A percentile compares a stretch with the other conserved stretches of the same genome.
Conservation (phyloP, 2,888 invertebrate species). For the Tinea semifulvella region DNA sequence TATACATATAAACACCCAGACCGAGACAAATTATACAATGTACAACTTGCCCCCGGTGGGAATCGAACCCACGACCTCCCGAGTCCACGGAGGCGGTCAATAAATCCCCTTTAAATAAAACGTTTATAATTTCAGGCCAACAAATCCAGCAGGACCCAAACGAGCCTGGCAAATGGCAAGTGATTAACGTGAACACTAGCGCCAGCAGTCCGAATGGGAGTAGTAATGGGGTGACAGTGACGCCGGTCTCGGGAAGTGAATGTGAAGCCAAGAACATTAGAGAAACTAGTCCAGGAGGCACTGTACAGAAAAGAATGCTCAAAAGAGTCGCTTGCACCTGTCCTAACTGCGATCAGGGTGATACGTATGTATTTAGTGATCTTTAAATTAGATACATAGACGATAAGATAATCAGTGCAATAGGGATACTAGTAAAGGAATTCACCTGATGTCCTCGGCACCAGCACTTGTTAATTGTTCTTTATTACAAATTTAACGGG, state of each 20-base stretch:
- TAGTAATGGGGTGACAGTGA: slow-evolving; percentile 20
- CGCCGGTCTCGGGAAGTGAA: slow-evolving; percentile 31
- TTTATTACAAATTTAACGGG: too few species aligned
- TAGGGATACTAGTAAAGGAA: too few species aligned
- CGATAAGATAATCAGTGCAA: too few species aligned
- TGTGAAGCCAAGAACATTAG: slow-evolving; percentile 37
- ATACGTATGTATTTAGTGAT: slow-evolving; percentile 32
- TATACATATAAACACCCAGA: too few species aligned
- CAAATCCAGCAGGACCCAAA: slow-evolving; percentile 84
- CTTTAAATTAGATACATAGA: too few species aligned
- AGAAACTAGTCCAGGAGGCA: slow-evolving; percentile 31
- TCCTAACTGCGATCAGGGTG: slow-evolving; percentile 94
- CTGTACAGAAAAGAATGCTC: slow-evolving; percentile 57
- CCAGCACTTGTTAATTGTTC: too few species aligned
- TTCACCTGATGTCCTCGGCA: too few species aligned
- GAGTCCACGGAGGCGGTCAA: too few species aligned
- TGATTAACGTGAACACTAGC: slow-evolving; percentile 54
- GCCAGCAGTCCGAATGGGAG: slow-evolving; percentile 25
- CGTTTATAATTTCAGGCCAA: slow-evolving; percentile 56
- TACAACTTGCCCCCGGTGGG: too few species aligned
- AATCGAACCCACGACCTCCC: too few species aligned
- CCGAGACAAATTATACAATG: too few species aligned
- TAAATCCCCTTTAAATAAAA: too few species aligned
- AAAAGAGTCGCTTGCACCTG: slow-evolving; percentile 96
- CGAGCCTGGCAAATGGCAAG: slow-evolving; percentile 88